These are phyloP conservation scores for Indri indri DNA, from an alignment of 2,113 vertebrate genomes.

Conservation along the genomic window DNA sequence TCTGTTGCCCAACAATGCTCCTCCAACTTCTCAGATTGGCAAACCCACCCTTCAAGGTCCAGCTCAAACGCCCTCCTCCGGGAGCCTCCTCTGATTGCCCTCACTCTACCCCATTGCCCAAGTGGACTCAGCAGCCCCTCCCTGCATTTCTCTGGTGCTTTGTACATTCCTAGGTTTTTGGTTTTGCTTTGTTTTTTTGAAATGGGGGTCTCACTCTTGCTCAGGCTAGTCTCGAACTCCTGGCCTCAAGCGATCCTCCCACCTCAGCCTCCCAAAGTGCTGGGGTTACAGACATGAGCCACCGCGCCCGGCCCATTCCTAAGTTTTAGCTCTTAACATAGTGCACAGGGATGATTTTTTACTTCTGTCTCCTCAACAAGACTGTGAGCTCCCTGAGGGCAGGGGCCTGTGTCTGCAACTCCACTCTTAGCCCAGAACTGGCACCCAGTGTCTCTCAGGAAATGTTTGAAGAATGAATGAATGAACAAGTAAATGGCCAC, in stretches of 20 bases:
- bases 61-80: not conserved
- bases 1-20: not conserved
- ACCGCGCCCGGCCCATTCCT: not conserved
- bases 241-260: too few relatives aligned
- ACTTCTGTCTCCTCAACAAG: not conserved
- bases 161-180: not conserved
- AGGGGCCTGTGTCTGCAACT: not conserved
- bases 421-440: not conserved
- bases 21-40: not conserved
- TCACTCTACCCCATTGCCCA: rapidly evolving
- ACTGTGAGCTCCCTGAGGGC: conserved; percentile 45
- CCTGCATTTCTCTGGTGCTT: not conserved
- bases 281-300: too few relatives aligned
- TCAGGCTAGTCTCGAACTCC: too few relatives aligned
- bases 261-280: too few relatives aligned
- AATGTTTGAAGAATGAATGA: not conserved
- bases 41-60: not conserved
- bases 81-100: not conserved
- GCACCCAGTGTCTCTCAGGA: not conserved
- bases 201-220: too few relatives aligned
- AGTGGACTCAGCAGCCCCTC: not conserved
- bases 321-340: not conserved
- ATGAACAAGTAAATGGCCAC: not conserved
- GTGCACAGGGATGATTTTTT: not conserved
- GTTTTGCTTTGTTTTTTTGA: too few relatives aligned